A percentile compares a stretch with the other conserved stretches of the same genome.
These are phyloP conservation scores for Apostichopus japonicus DNA, from an alignment of 35 echinoderm and acorn worm genomes.

Conservation along the genomic window DNA sequence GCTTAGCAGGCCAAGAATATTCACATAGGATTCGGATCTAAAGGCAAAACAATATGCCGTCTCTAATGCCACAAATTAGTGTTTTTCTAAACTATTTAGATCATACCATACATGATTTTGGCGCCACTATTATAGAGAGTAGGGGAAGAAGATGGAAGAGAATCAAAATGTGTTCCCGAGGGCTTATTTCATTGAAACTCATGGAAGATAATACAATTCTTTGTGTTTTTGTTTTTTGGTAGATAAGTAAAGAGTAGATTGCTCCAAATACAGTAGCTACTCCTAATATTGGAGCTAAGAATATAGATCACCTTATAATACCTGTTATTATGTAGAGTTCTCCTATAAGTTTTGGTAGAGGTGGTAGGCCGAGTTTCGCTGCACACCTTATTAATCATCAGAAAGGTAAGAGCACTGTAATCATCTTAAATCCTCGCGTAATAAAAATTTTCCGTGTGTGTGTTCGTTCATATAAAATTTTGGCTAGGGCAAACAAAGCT, in stretches of 20 bases:
- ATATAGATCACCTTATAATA: constrained; percentile 22
- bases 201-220: background rate
- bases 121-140: constrained; percentile 43
- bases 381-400: constrained; percentile 63
- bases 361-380: constrained; percentile 69
- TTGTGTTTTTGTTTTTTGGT: constrained; percentile 34
- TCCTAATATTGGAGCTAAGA: constrained; percentile 22
- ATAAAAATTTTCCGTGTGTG: constrained; percentile 64
- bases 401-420: constrained; percentile 23
- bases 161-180: constrained; percentile 59
- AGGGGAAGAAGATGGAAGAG: constrained; percentile 42
- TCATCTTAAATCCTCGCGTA: constrained; percentile 63
- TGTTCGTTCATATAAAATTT: constrained; percentile 68
- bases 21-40: constrained; percentile 57
- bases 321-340: constrained; percentile 13
- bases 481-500: constrained; percentile 63
- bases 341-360: constrained; percentile 63
- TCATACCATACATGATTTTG: constrained; percentile 28
- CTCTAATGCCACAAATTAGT: constrained; percentile 73
- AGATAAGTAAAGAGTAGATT: constrained; percentile 60
- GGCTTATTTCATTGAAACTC: background rate
- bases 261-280: constrained; percentile 46
- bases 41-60: constrained; percentile 48
- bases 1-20: constrained; percentile 73
- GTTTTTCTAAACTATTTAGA: constrained; percentile 70